Percentiles rank a stretch among this genome's conserved stretches.
Evolutionary conservation across 2,113 vertebrate genomes (phyloP).

Genomic region (Pseudorasbora parva): DNA sequence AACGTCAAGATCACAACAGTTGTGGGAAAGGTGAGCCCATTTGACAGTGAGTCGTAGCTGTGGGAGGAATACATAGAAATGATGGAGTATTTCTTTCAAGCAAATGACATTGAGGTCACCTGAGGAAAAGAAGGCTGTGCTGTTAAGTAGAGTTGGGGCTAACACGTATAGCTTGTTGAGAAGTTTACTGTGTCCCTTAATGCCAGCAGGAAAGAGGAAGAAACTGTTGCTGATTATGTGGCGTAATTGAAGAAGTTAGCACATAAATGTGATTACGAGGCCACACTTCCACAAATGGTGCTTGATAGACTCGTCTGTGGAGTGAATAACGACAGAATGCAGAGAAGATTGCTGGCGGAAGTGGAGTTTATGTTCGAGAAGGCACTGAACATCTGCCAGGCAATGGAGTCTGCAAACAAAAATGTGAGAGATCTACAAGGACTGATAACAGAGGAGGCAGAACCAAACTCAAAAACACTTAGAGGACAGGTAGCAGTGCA

Average conservation of each 20-base stretch:
- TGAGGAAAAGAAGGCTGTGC: constrained; percentile 6
- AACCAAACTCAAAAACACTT: not conserved
- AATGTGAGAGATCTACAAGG: constrained; percentile 31
- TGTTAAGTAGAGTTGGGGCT: constrained; percentile 31
- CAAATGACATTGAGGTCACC: not conserved
- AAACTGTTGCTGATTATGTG: constrained; percentile 36
- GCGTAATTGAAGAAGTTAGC: constrained; percentile 38
- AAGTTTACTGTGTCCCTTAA: constrained; percentile 13
- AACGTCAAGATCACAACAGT: not conserved
- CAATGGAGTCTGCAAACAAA: constrained; percentile 28
- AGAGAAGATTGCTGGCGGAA: constrained; percentile 38
- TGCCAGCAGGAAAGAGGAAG: not conserved
- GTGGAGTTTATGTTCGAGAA: constrained; percentile 40
- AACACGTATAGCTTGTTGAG: constrained; percentile 35
- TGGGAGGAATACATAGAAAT: constrained; percentile 42
- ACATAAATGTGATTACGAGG: constrained; percentile 35
- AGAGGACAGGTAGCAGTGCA: not conserved
- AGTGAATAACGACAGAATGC: constrained; percentile 42
- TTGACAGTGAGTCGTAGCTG: not conserved
- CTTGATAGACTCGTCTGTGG: constrained; percentile 47
- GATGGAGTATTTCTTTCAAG: constrained; percentile 26
- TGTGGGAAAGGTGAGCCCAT: not conserved
- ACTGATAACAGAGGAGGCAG: not conserved
- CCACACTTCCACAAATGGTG: constrained; percentile 28
- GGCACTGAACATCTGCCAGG: constrained; percentile 32